phyloP scores from a whole-genome alignment of 2,113 vertebrate genomes.

The Uropsilus gracilis region DNA sequence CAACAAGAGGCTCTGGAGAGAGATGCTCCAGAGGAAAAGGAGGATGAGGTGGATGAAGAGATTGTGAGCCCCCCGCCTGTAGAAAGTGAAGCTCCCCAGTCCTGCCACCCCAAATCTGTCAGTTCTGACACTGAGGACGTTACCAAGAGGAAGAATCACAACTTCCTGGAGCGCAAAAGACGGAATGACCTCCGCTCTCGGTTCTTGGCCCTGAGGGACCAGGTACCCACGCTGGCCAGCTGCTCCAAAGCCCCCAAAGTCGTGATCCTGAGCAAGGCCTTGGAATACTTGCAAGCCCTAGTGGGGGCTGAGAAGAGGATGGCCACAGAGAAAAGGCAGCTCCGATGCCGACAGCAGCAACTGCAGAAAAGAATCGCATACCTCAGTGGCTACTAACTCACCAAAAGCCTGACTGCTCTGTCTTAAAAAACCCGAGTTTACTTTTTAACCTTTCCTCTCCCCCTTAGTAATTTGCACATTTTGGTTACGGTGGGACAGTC shows the following conservation, averaged over 20 bases:
- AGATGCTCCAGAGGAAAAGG: neutral
- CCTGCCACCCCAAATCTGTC: constrained; percentile 77
- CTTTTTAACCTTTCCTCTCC: constrained; percentile 48
- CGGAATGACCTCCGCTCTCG: constrained; percentile 95
- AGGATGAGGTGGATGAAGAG: constrained; percentile 22
- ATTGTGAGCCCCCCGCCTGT: fast-evolving
- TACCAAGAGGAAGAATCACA: constrained; percentile 95
- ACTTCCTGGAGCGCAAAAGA: constrained; percentile 95
- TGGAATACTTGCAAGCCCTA: constrained; percentile 92
- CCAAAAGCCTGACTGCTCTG: constrained; percentile 48
- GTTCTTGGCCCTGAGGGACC: constrained; percentile 92
- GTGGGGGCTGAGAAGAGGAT: constrained; percentile 88
- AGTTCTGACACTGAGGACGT: constrained; percentile 93
- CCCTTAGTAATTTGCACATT: constrained; percentile 87
- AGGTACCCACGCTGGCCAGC: constrained; percentile 92
- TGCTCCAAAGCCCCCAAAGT: constrained; percentile 95
- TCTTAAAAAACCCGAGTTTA: constrained; percentile 51
- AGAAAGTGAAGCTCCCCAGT: constrained; percentile 59
- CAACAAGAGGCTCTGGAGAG: constrained; percentile 37
- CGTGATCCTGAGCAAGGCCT: constrained; percentile 94
- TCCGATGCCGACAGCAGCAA: constrained; percentile 88
- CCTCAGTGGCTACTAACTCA: constrained; percentile 89
- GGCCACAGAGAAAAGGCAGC: constrained; percentile 91
- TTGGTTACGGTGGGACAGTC: constrained; percentile 38
- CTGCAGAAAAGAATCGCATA: constrained; percentile 91